These are phyloP conservation scores for Camelus bactrianus DNA, from an alignment of 2,113 vertebrate species.

Conservation along the genomic window DNA sequence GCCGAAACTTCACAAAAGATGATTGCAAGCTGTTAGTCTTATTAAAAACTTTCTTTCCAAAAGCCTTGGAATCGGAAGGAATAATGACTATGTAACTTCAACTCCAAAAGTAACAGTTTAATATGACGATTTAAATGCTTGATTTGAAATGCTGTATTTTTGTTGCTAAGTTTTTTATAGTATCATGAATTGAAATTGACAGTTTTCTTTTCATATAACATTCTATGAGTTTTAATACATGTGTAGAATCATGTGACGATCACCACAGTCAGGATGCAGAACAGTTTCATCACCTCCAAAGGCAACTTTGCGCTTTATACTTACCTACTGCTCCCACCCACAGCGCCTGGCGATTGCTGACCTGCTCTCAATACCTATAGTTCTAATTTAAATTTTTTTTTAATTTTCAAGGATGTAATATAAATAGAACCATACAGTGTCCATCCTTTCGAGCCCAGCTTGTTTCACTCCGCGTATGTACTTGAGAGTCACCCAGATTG, in stretches of 20 bases:
- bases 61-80: background rate
- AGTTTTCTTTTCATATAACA: background rate
- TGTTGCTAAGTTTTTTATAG: background rate
- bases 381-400: background rate
- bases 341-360: background rate
- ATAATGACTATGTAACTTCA: background rate
- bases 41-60: slow-evolving; percentile 11
- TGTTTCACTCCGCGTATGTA: background rate
- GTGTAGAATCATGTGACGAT: background rate
- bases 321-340: background rate
- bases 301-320: background rate
- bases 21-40: background rate
- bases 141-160: background rate
- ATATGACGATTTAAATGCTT: background rate
- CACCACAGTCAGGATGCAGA: background rate
- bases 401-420: background rate
- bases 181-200: background rate
- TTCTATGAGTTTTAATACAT: background rate
- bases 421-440: background rate
- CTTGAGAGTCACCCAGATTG: background rate
- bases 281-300: background rate
- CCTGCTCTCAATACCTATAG: background rate
- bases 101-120: background rate
- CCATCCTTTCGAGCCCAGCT: background rate
- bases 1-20: background rate